Percentiles rank a stretch among this genome's conserved stretches.
Conservation (phyloP, 2,888 invertebrate genomes). For the Girardia tigrina region DNA sequence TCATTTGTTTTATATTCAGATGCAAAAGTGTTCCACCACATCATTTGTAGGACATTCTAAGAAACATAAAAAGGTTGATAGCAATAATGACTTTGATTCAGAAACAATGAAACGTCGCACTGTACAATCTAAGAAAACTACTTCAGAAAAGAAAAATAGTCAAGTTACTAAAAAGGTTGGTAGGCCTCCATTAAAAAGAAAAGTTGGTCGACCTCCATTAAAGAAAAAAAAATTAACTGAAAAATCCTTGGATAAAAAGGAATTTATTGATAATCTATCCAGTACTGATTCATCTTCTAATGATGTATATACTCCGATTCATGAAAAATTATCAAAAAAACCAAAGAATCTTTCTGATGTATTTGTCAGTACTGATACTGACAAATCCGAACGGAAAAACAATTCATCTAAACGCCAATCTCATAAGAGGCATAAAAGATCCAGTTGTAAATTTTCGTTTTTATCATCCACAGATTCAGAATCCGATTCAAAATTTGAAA, state of each 20-base stretch:
- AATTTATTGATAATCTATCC: conserved; percentile 5
- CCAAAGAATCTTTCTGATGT: neutral
- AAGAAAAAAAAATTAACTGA: neutral
- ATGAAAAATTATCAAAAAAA: neutral
- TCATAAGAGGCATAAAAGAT: neutral
- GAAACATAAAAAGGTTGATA: neutral
- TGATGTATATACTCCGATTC: neutral
- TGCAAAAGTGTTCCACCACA: neutral
- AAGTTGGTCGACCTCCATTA: neutral
- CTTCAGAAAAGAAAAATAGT: neutral
- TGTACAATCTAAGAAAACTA: neutral
- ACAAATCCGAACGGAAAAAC: neutral
- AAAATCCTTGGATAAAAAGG: neutral
- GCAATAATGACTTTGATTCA: neutral
- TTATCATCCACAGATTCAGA: conserved; percentile 1
- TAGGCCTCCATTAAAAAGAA: neutral
- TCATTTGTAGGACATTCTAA: neutral
- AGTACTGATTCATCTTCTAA: neutral
- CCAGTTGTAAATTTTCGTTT: neutral
- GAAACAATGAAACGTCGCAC: neutral
- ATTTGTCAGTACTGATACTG: neutral
- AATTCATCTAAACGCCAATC: neutral
- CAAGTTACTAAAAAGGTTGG: conserved; percentile 4
- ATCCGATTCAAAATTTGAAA: neutral
- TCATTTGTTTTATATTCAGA: neutral